These are phyloP conservation scores for Ichneumon xanthorius DNA, from an alignment of 2,888 invertebrate genomes.

Conservation along the genomic window DNA sequence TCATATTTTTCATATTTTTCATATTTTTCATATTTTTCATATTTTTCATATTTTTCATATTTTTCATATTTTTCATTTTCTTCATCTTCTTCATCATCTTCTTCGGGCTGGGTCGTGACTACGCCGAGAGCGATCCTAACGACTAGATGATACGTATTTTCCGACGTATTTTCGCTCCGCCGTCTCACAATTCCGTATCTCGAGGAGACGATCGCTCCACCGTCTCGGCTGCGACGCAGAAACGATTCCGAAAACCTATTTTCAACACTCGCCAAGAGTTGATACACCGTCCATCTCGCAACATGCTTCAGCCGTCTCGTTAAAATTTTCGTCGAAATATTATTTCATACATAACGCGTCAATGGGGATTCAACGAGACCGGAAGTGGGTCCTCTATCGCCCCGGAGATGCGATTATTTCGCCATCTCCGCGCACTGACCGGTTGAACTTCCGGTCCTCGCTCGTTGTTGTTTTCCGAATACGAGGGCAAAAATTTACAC, in stretches of 20 bases:
- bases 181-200: conserved; percentile 24
- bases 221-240: not conserved
- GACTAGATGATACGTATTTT: conserved; percentile 35
- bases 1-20: too few species aligned
- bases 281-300: not conserved
- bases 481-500: not conserved
- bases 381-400: not conserved
- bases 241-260: not conserved
- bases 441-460: not conserved
- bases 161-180: conserved; percentile 40
- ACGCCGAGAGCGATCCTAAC: conserved; percentile 22
- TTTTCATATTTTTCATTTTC: too few species aligned
- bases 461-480: not conserved
- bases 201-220: conserved; percentile 69
- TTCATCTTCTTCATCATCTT: not conserved
- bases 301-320: not conserved
- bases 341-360: too few species aligned
- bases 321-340: not conserved
- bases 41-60: too few species aligned
- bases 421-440: conserved; percentile 1
- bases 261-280: conserved; percentile 4
- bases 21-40: too few species aligned
- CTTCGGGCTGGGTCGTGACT: not conserved
- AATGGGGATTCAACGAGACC: not conserved
- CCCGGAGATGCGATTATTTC: not conserved